Percentiles rank a stretch among this genome's conserved stretches.
These are phyloP conservation scores for Fistularia commersonii DNA, from an alignment of 2,797 vertebrate species.

Conservation along the genomic window DNA sequence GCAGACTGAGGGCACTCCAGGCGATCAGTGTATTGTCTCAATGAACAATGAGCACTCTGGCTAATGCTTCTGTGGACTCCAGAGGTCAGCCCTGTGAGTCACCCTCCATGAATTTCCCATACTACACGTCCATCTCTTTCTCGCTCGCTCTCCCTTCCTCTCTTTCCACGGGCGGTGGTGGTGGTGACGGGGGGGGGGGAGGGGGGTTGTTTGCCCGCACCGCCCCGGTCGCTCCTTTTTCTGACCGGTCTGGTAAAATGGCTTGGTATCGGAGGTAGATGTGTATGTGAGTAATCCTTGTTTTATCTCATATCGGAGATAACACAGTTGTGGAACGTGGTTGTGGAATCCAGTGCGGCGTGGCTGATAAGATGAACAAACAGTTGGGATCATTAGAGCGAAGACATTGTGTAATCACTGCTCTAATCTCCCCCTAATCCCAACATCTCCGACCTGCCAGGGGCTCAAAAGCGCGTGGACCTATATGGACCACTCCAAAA, in stretches of 20 bases:
- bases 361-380: constrained; percentile 82
- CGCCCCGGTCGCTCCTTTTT: constrained; percentile 7
- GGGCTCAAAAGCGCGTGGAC: constrained; percentile 43
- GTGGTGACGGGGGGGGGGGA: no score
- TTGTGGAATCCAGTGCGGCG: constrained; percentile 71
- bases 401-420: constrained; percentile 82
- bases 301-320: constrained; percentile 72
- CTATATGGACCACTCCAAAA: constrained; percentile 41
- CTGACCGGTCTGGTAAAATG: constrained; percentile 21
- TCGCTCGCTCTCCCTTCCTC: constrained; percentile 10
- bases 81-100: constrained; percentile 62
- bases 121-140: constrained; percentile 46
- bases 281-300: constrained; percentile 49
- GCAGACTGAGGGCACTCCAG: constrained; percentile 60
- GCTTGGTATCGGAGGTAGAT: constrained; percentile 27
- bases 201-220: constrained; percentile 41
- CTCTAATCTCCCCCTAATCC: constrained; percentile 80
- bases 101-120: constrained; percentile 58
- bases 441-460: constrained; percentile 70
- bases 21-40: constrained; percentile 68
- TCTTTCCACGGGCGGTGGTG: constrained; percentile 4
- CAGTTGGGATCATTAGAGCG: constrained; percentile 83
- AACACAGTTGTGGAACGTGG: constrained; percentile 10
- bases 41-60: constrained; percentile 67
- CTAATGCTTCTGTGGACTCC: constrained; percentile 65